Percentiles rank a stretch among this genome's conserved stretches.
Evolutionary conservation across 1,140 invertebrate genomes (phyloP).

Genomic region (Calosoma granatense): DNA sequence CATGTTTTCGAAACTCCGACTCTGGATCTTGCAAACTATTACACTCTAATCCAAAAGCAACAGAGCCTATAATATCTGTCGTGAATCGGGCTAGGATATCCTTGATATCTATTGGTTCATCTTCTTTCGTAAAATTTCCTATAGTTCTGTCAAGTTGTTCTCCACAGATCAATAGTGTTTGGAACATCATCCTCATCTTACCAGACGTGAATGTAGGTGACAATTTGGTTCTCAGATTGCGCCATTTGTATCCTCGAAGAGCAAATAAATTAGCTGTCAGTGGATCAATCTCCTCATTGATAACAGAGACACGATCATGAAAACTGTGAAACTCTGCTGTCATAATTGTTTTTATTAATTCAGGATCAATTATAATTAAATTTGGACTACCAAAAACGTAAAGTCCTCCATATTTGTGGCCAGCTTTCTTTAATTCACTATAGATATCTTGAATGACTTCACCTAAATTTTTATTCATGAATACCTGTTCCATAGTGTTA

Average conservation of each 20-base stretch:
- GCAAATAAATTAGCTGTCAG: constrained; percentile 39
- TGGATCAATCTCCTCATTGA: constrained; percentile 39
- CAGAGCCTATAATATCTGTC: constrained; percentile 39
- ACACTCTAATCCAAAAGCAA: constrained; percentile 39
- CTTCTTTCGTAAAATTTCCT: constrained; percentile 32
- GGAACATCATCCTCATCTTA: neutral
- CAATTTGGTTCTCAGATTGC: neutral
- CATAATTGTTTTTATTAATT: constrained; percentile 27
- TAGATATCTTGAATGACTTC: constrained; percentile 27
- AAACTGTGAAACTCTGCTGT: constrained; percentile 31
- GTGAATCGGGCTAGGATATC: constrained; percentile 34
- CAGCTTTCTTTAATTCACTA: neutral
- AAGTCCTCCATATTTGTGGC: neutral
- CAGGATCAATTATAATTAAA: constrained; percentile 20
- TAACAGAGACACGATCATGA: constrained; percentile 18
- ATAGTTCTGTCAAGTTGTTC: neutral
- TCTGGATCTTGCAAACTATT: constrained; percentile 32
- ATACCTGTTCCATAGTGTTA: constrained; percentile 26
- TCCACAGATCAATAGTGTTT: constrained; percentile 7
- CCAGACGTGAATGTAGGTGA: neutral
- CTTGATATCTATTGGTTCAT: constrained; percentile 25
- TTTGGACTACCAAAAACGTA: neutral
- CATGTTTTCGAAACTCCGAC: constrained; percentile 29
- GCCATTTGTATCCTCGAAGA: constrained; percentile 29
- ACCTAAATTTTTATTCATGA: neutral